Conservation (phyloP, 2,797 vertebrate genomes). For the Hemibagrus guttatus region DNA sequence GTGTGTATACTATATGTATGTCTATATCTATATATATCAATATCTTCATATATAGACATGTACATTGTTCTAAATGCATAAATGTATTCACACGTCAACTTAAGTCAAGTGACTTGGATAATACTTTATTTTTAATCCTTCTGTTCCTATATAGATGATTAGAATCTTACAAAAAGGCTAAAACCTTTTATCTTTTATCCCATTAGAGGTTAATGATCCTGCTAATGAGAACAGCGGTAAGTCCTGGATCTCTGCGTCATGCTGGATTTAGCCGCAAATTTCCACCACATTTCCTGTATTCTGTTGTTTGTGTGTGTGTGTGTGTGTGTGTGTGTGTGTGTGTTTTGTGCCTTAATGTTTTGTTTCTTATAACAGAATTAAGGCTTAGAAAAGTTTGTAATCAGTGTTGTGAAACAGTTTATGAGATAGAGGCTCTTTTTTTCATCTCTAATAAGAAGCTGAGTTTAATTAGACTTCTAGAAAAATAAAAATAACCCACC, state of each 20-base stretch:
- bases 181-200: not conserved
- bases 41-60: too few species aligned
- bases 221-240: not conserved
- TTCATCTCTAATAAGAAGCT: not conserved
- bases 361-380: not conserved
- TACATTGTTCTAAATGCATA: too few species aligned
- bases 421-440: not conserved
- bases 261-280: not conserved
- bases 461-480: not conserved
- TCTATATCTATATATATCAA: too few species aligned
- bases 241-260: conserved; percentile 11
- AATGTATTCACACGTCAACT: not conserved
- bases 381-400: not conserved
- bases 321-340: not conserved
- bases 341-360: not conserved
- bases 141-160: not conserved
- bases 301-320: not conserved
- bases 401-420: not conserved
- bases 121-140: not conserved
- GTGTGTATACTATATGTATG: too few species aligned
- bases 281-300: not conserved
- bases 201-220: not conserved
- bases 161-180: not conserved
- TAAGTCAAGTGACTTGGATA: not conserved
- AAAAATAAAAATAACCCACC: not conserved